Evolutionary conservation across 2,113 vertebrate species (phyloP).

Genomic region (Crotalus tigris): DNA sequence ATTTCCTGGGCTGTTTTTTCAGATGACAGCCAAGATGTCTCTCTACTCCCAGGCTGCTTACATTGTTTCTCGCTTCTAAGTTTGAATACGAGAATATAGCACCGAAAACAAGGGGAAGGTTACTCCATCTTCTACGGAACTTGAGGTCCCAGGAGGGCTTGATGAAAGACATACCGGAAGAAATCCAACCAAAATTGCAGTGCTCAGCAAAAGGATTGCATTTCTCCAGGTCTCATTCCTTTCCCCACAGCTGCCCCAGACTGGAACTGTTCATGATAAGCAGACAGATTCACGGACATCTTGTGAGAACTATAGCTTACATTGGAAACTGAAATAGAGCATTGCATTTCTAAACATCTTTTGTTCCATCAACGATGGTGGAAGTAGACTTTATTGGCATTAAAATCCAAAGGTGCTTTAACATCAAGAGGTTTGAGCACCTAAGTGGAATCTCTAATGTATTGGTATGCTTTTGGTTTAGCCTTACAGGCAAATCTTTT

Average conservation of each 20-base stretch:
- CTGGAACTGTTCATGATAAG: not conserved
- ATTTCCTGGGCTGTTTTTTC: accelerated
- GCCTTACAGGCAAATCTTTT: not conserved
- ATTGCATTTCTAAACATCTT: not conserved
- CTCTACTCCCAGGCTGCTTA: not conserved
- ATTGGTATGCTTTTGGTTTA: not conserved
- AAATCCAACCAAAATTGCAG: not conserved
- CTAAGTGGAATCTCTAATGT: not conserved
- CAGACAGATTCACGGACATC: no score
- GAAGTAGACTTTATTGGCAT: not conserved
- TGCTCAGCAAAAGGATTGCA: not conserved
- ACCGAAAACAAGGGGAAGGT: not conserved
- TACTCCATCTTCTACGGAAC: not conserved
- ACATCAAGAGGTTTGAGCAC: not conserved
- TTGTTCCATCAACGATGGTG: not conserved
- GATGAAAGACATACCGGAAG: not conserved
- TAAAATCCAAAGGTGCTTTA: not conserved
- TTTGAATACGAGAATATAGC: not conserved
- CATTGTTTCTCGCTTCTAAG: not conserved
- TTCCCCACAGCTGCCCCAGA: not conserved
- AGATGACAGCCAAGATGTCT: constrained; percentile 21
- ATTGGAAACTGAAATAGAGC: not conserved
- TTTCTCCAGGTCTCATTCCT: not conserved
- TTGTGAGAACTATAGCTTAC: not conserved
- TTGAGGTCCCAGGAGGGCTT: not conserved